Base-by-base conservation (phyloP, 1,140 invertebrate genomes). In the Lethocerus indicus region DNA sequence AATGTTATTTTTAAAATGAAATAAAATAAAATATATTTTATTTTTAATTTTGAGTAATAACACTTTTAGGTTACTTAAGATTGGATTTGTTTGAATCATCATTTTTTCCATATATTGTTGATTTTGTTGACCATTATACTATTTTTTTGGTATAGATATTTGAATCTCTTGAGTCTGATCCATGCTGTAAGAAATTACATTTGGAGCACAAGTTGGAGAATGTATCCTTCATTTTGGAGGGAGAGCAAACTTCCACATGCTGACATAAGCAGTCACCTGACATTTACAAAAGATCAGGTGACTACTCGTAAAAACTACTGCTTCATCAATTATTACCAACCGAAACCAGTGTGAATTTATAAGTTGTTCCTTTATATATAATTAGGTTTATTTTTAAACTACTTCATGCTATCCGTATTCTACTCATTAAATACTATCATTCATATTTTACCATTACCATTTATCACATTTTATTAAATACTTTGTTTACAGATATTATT, bases 161-260 rank as follows among this genome's bases (percentile, higher is more conserved):
- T 59, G 78, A 86, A 68, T 81, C 83, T 55, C 70, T 92, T 65
- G 84, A 89, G 63, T 75, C 71, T 55, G 84, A 88, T 64, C 71
- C 78, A 4, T 74, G 77, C 59, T 87, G 83, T 65, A 80, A 83
- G 61, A 87, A 88, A 67, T 77, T 87, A 70, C 83, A 90, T 66
- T 72, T 92, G 65, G 79, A 84, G 52, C 83, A 87, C 66, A 86
- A 85, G 67, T 68, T 92, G 62, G 85, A 89, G 64, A 88, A 84
- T 65, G 87, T 91, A 57, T 84, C 83, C 44, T 88, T 81, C 67
- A 91, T 83, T 51, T 74, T 91, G 57, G 85, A 88, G 66, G 85
- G 85, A 50, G 83, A 87, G 62, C 64, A 72, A 54, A 68, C 63
- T 16, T 69, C 69, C 44, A 65, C 66, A 50, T 72, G 71, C 69